These are phyloP conservation scores for Rhineura floridana DNA, from an alignment of 2,113 vertebrate genomes.

Conservation along the genomic window DNA sequence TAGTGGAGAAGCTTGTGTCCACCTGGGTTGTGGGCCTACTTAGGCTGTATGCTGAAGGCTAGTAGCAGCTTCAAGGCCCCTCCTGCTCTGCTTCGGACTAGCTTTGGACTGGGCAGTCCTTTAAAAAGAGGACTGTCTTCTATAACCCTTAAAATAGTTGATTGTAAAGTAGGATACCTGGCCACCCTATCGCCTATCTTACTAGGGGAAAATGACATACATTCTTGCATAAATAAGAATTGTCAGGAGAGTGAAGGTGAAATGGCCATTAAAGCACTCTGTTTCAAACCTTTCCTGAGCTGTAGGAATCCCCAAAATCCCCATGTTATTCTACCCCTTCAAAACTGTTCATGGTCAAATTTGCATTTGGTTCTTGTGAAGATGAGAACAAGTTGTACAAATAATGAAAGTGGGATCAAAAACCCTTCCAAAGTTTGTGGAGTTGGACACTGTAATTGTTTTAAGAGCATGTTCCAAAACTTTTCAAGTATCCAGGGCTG, in stretches of 20 bases:
- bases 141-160: too few species aligned
- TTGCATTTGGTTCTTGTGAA: background rate
- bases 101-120: too few species aligned
- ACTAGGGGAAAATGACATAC: background rate
- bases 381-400: background rate
- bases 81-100: background rate
- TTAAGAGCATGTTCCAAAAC: background rate
- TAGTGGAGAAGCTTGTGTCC: too few species aligned
- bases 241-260: background rate
- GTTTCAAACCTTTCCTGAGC: background rate
- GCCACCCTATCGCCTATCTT: background rate
- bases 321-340: background rate
- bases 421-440: background rate
- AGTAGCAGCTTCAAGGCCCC: too few species aligned
- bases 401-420: background rate
- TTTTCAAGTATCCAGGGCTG: background rate
- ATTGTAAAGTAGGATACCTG: too few species aligned
- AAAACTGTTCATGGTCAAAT: background rate
- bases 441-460: background rate
- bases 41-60: background rate
- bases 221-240: background rate
- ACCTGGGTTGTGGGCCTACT: too few species aligned
- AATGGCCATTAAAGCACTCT: background rate
- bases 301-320: background rate
- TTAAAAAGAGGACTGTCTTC: too few species aligned